These are phyloP conservation scores for Eudiplozoon nipponicum DNA, from an alignment of 2,888 invertebrate genomes.

Conservation along the genomic window DNA sequence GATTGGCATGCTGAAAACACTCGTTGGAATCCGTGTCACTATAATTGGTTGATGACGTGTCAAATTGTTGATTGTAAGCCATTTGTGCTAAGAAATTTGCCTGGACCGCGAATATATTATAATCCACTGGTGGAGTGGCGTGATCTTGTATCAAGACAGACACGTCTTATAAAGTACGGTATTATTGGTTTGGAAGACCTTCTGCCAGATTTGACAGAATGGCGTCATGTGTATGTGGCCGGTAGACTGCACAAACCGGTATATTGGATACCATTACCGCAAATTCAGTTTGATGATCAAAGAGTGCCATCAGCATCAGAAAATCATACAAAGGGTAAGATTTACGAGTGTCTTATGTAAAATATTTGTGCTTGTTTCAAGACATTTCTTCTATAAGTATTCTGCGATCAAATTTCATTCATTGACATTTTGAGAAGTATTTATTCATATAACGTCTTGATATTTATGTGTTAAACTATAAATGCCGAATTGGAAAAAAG, in stretches of 20 bases:
- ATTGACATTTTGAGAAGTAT: too few species aligned
- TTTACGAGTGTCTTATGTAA: too few species aligned
- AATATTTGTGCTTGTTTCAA: too few species aligned
- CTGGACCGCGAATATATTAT: slow-evolving; percentile 5
- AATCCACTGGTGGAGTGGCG: slow-evolving; percentile 10
- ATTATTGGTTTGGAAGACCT: slow-evolving; percentile 8
- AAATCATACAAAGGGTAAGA: too few species aligned
- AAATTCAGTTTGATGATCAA: too few species aligned
- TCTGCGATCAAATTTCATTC: too few species aligned
- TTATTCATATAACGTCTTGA: too few species aligned
- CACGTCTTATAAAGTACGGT: slow-evolving; percentile 12
- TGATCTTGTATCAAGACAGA: neutral
- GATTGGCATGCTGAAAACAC: slow-evolving; percentile 11
- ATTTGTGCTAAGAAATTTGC: neutral
- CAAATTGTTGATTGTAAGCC: too few species aligned
- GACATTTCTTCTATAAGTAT: too few species aligned
- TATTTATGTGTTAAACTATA: too few species aligned
- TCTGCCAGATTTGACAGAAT: slow-evolving; percentile 8
- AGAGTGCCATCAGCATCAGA: too few species aligned
- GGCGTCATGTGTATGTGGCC: slow-evolving; percentile 13
- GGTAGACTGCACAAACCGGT: slow-evolving; percentile 16
- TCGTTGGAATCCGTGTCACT: slow-evolving; percentile 10
- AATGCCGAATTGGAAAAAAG: too few species aligned
- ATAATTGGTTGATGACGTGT: neutral
- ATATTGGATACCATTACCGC: slow-evolving; percentile 13